These are phyloP conservation scores for Picathartes gymnocephalus DNA, from an alignment of 2,113 vertebrate genomes.

Conservation along the genomic window DNA sequence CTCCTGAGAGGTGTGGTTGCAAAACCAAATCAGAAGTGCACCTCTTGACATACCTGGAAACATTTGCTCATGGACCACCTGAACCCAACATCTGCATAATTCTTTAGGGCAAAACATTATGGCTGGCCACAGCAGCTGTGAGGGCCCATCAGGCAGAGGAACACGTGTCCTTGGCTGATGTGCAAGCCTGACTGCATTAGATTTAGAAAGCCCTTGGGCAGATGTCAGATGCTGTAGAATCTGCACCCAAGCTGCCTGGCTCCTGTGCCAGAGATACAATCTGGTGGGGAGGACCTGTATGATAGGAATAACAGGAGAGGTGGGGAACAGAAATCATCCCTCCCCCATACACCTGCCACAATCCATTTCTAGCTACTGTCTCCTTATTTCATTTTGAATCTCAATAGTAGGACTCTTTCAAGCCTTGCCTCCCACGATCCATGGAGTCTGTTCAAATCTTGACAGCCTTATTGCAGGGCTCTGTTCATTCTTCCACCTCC, in stretches of 20 bases:
- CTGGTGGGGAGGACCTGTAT: not conserved
- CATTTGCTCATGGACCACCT: not conserved
- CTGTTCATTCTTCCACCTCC: not conserved
- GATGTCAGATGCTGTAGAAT: not conserved
- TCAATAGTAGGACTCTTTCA: not conserved
- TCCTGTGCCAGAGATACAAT: not conserved
- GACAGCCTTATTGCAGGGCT: constrained; percentile 9
- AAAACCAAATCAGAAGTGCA: not conserved
- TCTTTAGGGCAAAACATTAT: not conserved
- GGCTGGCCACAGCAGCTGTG: not conserved
- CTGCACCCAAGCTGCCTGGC: not conserved
- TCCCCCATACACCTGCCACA: not conserved
- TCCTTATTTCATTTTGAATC: not conserved
- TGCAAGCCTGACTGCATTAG: not conserved
- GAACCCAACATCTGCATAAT: not conserved
- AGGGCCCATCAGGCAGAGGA: not conserved
- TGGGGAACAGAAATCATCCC: not conserved
- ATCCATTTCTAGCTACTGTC: not conserved
- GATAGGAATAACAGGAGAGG: not conserved
- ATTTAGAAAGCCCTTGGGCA: not conserved
- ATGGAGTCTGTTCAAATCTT: not conserved
- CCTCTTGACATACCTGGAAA: not conserved
- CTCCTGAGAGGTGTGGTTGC: not conserved
- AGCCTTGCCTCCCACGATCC: not conserved
- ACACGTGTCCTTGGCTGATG: not conserved